Evolutionary conservation across 2,113 vertebrate species (phyloP), one percentile per base, ranked within the genome.

Genomic region (Pteropus alecto): DNA sequence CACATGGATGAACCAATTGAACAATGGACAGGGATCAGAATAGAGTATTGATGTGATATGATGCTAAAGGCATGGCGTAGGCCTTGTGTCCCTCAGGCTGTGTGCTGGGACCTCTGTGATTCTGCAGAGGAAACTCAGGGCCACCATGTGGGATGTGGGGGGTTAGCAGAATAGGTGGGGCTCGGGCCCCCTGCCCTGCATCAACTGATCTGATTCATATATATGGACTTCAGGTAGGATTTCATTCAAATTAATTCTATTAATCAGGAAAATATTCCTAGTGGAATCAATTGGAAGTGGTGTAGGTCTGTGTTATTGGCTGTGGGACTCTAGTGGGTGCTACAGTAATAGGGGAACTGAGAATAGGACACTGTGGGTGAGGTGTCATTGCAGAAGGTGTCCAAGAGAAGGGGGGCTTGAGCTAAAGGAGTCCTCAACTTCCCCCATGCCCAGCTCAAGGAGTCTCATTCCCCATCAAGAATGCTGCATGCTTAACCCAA

Each of bases 51-150:
- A 60, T 15, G 16, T 65, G 43, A 70, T 4, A 2, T 28, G 9
- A 15, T 7, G n/a, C 38, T 76, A 19, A 87, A 3, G 0, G 0
- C 7, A 13, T 16, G 41, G 21, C 0, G 0, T 51, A 67, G 58
- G 76, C 5, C 41, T 51, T 26, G 18, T 14, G 41, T 60, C 43
- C 24, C 70, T 54, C 46, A 21, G 48, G 10, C 61, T 87, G 30
- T 74, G 60, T 54, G 56, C 43, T 21, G 28, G 68, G 92, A 28
- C 24, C 26, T 26, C 28, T 15, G 68, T 38, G 21, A 19, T 74
- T 28, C 87, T 38, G 1, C 9, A 67, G 67, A 73, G 35, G 24
- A 24, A 16, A 22, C 24, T 6, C 14, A 1, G 38, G 56, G 48
- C 65, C 38, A 33, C 7, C 4, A 2, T 4, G 4, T 30, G 21